phyloP scores from a whole-genome alignment of 2,113 vertebrate species.

The Myrmecophaga tridactyla region DNA sequence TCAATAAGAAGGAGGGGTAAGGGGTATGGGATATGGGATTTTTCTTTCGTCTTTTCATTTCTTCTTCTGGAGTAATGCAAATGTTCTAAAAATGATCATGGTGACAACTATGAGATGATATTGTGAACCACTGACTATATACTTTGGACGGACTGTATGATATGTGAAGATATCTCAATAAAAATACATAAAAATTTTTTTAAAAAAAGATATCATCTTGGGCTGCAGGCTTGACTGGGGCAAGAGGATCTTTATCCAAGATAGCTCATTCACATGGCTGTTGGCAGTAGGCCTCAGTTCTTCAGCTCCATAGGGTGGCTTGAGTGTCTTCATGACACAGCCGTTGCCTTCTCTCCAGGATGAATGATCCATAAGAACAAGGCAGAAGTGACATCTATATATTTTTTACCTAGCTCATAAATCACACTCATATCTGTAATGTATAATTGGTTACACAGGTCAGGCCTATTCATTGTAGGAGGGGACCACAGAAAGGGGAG shows the following conservation, averaged over 20 bases:
- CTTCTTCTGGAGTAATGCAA: too few species aligned
- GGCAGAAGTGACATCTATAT: background rate
- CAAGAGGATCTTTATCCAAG: background rate
- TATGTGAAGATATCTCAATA: too few species aligned
- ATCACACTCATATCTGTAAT: background rate
- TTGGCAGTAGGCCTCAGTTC: background rate
- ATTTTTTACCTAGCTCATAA: conserved; percentile 10
- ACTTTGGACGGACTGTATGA: too few species aligned
- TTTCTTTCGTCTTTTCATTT: too few species aligned
- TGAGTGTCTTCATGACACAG: background rate
- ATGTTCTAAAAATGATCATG: too few species aligned
- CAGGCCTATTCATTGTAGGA: background rate
- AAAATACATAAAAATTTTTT: too few species aligned
- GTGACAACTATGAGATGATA: too few species aligned
- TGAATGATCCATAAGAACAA: background rate
- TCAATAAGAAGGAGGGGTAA: too few species aligned
- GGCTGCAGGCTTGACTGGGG: background rate
- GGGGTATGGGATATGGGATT: too few species aligned
- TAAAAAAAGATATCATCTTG: background rate
- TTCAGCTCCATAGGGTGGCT: background rate
- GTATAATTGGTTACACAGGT: conserved; percentile 3
- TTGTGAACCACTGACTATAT: too few species aligned
- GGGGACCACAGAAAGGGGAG: background rate
- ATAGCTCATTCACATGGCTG: background rate
- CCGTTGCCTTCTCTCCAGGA: background rate